Percentiles rank a stretch among this genome's conserved stretches.
These are phyloP conservation scores for Cheilosia scutellata DNA, from an alignment of 2,888 invertebrate genomes.

Conservation along the genomic window DNA sequence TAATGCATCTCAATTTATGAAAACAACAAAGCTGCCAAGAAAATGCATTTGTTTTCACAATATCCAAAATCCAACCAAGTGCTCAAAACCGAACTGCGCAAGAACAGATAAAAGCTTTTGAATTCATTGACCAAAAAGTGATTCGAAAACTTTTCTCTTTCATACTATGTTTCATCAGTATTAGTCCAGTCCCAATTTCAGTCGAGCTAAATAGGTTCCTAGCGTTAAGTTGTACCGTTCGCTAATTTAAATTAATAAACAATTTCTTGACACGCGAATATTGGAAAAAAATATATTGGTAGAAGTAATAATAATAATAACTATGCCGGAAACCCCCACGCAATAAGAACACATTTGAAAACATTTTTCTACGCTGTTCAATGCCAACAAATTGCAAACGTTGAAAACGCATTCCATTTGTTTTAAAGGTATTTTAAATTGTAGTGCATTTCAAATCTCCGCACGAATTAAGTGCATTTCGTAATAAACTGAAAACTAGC, in stretches of 20 bases:
- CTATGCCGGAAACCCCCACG: neutral
- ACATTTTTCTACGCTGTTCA: neutral
- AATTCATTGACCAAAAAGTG: conserved; percentile 66
- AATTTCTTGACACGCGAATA: conserved; percentile 6
- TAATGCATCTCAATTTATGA: neutral
- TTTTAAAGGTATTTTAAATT: conserved; percentile 2
- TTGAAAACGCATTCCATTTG: conserved; percentile 31
- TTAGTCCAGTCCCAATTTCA: conserved; percentile 42
- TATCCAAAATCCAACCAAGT: conserved; percentile 49
- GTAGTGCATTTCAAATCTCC: conserved; percentile 23
- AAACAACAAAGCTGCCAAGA: conserved; percentile 6
- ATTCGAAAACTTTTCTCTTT: conserved; percentile 39
- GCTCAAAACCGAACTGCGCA: conserved; percentile 53
- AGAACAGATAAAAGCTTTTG: conserved; percentile 53
- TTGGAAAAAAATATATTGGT: neutral
- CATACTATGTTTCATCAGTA: conserved; percentile 42
- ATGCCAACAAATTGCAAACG: conserved; percentile 11
- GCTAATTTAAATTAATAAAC: conserved; percentile 17
- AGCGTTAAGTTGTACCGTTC: conserved; percentile 32
- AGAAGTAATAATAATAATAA: neutral
- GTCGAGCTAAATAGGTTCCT: conserved; percentile 3
- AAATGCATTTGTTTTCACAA: conserved; percentile 28
- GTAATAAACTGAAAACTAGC: conserved; percentile 30
- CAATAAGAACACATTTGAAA: neutral
- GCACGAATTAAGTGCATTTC: conserved; percentile 39